A percentile compares a stretch with the other conserved stretches of the same genome.
phyloP scores from a whole-genome alignment of 2,888 invertebrate genomes.

The Diloba caeruleocephala region DNA sequence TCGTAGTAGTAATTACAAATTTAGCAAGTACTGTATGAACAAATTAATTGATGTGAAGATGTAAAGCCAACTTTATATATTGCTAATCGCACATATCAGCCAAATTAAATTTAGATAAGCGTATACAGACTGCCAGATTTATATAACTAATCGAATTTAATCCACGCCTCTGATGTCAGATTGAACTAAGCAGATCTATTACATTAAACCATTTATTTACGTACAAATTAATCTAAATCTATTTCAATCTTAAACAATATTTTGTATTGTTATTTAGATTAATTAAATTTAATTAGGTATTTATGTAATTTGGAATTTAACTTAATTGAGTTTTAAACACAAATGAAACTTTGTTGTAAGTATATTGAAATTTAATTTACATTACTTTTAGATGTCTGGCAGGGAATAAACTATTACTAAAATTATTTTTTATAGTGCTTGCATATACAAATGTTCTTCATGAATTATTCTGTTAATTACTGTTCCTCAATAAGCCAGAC shows the following conservation, averaged over 20 bases:
- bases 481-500: too few species aligned
- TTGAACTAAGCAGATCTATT: neutral
- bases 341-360: conserved; percentile 13
- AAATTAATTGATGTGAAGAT: neutral
- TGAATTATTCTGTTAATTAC: too few species aligned
- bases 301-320: conserved; percentile 10
- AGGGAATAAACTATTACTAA: too few species aligned
- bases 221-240: neutral
- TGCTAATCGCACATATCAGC: neutral
- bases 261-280: neutral
- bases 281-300: neutral
- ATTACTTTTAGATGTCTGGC: neutral
- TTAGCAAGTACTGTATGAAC: too few species aligned
- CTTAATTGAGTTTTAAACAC: conserved; percentile 1
- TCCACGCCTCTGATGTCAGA: conserved; percentile 5
- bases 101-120: neutral
- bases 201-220: neutral
- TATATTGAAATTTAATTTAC: conserved; percentile 8
- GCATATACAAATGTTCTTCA: too few species aligned
- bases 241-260: too few species aligned
- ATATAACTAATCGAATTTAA: neutral
- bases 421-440: too few species aligned
- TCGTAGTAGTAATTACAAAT: too few species aligned
- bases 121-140: neutral
- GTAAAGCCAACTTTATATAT: neutral